A percentile compares a stretch with the other conserved stretches of the same genome.
These are phyloP conservation scores for Idaea dimidiata DNA, from an alignment of 2,888 invertebrate species.

Conservation along the genomic window DNA sequence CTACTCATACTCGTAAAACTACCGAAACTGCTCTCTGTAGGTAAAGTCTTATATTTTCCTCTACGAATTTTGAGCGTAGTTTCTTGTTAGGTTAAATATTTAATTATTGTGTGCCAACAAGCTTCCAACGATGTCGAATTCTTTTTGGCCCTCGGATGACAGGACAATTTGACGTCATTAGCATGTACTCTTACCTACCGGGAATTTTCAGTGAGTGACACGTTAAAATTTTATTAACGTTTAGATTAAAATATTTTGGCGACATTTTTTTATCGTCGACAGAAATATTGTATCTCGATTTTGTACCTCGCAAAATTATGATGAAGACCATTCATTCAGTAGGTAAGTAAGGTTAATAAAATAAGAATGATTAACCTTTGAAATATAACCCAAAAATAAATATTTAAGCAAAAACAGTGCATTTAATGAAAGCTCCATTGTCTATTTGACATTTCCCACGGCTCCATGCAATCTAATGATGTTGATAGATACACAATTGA, in stretches of 20 bases:
- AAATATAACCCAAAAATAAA: not conserved
- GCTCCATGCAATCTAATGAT: not conserved
- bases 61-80: constrained; percentile 37
- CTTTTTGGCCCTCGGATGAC: constrained; percentile 50
- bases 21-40: constrained; percentile 27
- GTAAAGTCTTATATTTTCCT: constrained; percentile 29
- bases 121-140: constrained; percentile 43
- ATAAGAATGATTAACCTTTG: not conserved
- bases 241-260: constrained; percentile 44
- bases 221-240: constrained; percentile 29
- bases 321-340: not conserved
- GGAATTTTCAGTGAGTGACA: constrained; percentile 50
- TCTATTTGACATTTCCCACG: not conserved
- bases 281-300: constrained; percentile 11
- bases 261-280: constrained; percentile 15
- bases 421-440: not conserved
- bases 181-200: constrained; percentile 44
- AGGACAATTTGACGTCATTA: constrained; percentile 63
- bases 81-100: constrained; percentile 51
- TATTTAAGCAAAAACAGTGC: not conserved
- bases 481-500: not conserved
- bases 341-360: not conserved
- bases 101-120: constrained; percentile 50
- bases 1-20: not conserved
- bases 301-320: constrained; percentile 2